Percentiles rank a stretch among this genome's conserved stretches.
Conservation (phyloP, 2,113 vertebrate species). For the Sturnira hondurensis region DNA sequence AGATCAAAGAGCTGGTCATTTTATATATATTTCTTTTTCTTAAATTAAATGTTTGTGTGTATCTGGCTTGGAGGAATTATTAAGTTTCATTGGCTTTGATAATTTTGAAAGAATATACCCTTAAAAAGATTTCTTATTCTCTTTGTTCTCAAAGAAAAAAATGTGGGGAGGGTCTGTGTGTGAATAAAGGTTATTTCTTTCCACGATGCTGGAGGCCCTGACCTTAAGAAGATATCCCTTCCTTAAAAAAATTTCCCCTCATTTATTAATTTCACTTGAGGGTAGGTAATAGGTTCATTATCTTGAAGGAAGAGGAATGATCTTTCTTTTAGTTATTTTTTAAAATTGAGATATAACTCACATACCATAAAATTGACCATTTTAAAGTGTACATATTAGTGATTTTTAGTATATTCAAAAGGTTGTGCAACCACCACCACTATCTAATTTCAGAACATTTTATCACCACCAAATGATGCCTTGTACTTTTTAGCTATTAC, state of each 20-base stretch:
- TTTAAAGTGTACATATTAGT: not conserved
- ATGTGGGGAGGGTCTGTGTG: not conserved
- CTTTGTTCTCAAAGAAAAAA: not conserved
- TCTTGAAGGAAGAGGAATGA: not conserved
- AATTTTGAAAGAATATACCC: not conserved
- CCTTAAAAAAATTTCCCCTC: not conserved
- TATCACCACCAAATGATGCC: not conserved
- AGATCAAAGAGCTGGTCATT: not conserved
- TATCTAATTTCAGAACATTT: conserved; percentile 32
- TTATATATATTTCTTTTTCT: conserved; percentile 10
- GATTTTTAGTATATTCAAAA: not conserved
- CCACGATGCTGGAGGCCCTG: not conserved
- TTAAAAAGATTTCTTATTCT: not conserved
- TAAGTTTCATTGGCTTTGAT: not conserved
- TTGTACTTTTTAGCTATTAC: not conserved
- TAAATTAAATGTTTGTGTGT: not conserved
- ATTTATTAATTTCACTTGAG: not conserved
- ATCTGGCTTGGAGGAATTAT: not conserved
- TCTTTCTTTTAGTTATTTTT: not conserved
- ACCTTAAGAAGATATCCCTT: not conserved
- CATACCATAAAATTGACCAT: not conserved
- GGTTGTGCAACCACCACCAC: not conserved
- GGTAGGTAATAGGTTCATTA: not conserved
- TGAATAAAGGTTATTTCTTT: conserved; percentile 9
- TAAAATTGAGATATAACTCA: not conserved